Conservation (phyloP, 2,113 vertebrate species). For the Geococcyx californianus region DNA sequence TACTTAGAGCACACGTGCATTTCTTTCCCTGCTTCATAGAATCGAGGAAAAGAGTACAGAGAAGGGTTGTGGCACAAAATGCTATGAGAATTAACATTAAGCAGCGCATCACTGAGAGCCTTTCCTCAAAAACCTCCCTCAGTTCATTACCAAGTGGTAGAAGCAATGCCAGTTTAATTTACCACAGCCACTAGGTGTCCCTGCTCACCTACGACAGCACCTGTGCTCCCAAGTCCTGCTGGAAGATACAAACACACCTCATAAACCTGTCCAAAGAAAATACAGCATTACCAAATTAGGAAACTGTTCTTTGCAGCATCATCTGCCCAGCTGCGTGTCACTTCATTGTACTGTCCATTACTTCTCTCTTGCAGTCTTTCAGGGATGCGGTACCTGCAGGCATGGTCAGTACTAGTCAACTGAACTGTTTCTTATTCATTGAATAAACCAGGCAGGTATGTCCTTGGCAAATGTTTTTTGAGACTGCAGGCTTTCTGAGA, state of each 20-base stretch:
- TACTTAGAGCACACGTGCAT: rapidly evolving
- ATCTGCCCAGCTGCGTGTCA: neutral
- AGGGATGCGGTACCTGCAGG: neutral
- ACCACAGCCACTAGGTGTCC: conserved; percentile 40
- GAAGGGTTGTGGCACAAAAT: neutral
- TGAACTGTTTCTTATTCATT: neutral
- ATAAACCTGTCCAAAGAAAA: conserved; percentile 10
- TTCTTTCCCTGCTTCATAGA: neutral
- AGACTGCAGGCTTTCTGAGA: neutral
- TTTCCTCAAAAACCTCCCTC: rapidly evolving
- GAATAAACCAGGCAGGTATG: neutral
- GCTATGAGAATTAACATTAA: neutral
- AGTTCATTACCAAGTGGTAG: neutral
- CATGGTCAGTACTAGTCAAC: conserved; percentile 16
- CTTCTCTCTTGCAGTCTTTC: neutral
- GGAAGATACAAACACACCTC: neutral
- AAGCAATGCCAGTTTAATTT: neutral
- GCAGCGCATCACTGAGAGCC: neutral
- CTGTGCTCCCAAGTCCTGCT: rapidly evolving
- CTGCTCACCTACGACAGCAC: neutral
- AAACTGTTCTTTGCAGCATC: neutral
- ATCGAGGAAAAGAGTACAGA: neutral
- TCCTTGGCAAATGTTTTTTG: neutral
- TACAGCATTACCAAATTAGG: neutral
- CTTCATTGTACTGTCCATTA: neutral